Base-by-base conservation (phyloP, 2,888 invertebrate species). In the Tetragnatha montana region DNA sequence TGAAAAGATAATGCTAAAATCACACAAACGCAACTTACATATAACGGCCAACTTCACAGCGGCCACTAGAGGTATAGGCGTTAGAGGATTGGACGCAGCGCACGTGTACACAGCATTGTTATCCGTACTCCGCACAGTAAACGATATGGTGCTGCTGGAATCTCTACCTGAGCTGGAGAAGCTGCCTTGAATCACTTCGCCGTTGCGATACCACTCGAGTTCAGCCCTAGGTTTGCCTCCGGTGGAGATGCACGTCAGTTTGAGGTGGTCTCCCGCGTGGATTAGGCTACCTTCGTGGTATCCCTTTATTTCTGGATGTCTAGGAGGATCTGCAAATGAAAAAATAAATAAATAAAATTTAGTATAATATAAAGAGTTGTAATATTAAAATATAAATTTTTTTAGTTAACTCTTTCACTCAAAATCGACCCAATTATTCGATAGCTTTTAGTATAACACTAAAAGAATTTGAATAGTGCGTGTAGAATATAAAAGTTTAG, bases 141-240 rank as follows among this genome's bases (percentile, higher is more conserved):
- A 98, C 0, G 97, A 96, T 92, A 97, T 95, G 75, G 97, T 96
- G 93, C 98, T 98, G 93, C 97, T 96, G 0, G 97, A 97, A 93
- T 97, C 95, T 12, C 96, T 95, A 0, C 96, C 96, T 90, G 96
- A 95, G 22, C 97, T 97, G 91, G 96, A 96, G 93, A 97, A 97
- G 8, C 96, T 96, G 95, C 96, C 97, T 74, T 97, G 95, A 82
- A 97, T 96, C 93, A 96, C 96, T 92, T 96, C 96, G 21, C 97
- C 96, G 93, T 98, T 98, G 93, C 97, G 96, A 94, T 97, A 98
- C 98, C 98, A 98, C 92, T 97, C 96, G 78, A 98, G 95, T 93
- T 97, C 97, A 0, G 99, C 98, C 8, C 98, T 96, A 3, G 99
- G 99, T 94, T 99, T 99, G 0, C 99, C 99, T 6, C 99, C 98